A percentile compares a stretch with the other conserved stretches of the same genome.
phyloP scores from a whole-genome alignment of 30 jellyfish, hydroid and myxozoan species.

The Hydractinia symbiolongicarpus region DNA sequence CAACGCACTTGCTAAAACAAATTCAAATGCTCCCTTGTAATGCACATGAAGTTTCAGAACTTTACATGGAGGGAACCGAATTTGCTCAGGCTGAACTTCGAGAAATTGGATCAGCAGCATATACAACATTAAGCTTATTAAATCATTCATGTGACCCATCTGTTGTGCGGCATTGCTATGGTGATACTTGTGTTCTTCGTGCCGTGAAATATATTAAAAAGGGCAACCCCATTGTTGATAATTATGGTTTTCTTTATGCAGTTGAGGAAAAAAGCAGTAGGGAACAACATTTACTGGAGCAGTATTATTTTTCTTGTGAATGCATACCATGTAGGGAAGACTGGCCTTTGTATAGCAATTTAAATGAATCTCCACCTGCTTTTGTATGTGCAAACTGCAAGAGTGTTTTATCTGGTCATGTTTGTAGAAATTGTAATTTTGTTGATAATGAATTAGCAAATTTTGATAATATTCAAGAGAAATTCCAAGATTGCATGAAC shows the following conservation, averaged over 20 bases:
- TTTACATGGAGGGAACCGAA: constrained; percentile 21
- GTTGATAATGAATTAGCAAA: not conserved
- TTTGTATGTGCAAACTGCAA: not conserved
- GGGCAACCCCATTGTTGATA: constrained; percentile 71
- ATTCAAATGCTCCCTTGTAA: constrained; percentile 93
- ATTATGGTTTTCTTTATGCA: constrained; percentile 84
- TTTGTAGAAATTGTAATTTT: constrained; percentile 18
- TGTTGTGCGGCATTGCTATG: constrained; percentile 82
- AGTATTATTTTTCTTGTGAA: constrained; percentile 60
- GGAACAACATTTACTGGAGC: constrained; percentile 40
- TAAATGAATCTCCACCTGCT: constrained; percentile 33
- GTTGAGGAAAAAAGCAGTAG: constrained; percentile 41
- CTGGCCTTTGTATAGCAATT: constrained; percentile 66
- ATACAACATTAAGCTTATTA: constrained; percentile 74
- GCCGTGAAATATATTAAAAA: constrained; percentile 64
- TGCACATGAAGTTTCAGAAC: constrained; percentile 90
- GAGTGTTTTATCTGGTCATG: not conserved
- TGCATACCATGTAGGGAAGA: constrained; percentile 56
- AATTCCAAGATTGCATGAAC: constrained; percentile 40
- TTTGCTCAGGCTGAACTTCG: constrained; percentile 54
- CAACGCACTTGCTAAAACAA: constrained; percentile 58
- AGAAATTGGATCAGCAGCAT: constrained; percentile 87
- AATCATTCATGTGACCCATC: constrained; percentile 91
- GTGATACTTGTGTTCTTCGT: constrained; percentile 77
- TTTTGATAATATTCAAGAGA: constrained; percentile 27